A percentile compares a stretch with the other conserved stretches of the same genome.
Evolutionary conservation across 2,797 vertebrate species (phyloP).

Genomic region (Chaetophractus vellerosus): DNA sequence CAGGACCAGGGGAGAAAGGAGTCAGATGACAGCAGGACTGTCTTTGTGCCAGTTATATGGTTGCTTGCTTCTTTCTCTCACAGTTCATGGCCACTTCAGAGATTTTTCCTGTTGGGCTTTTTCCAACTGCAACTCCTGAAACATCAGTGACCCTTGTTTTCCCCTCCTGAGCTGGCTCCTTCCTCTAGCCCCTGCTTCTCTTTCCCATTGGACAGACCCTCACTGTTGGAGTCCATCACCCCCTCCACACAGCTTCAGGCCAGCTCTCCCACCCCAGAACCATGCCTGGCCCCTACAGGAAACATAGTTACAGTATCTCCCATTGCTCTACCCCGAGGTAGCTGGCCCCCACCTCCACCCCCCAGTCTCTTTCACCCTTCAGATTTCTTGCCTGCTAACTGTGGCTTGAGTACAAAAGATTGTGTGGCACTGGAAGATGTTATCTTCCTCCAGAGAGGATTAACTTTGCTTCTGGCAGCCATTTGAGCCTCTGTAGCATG

Average conservation of each 20-base stretch:
- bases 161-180: background rate
- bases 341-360: background rate
- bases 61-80: background rate
- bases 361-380: background rate
- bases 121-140: background rate
- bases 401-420: background rate
- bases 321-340: background rate
- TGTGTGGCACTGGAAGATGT: background rate
- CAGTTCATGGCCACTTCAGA: background rate
- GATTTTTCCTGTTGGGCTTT: background rate
- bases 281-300: background rate
- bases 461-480: too few relatives aligned
- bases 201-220: background rate
- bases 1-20: background rate
- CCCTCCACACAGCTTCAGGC: background rate
- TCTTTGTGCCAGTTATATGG: background rate
- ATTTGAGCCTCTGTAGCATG: rapidly evolving
- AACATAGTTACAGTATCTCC: background rate
- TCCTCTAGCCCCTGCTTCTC: background rate
- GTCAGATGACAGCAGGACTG: background rate
- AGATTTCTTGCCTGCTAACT: background rate
- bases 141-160: background rate
- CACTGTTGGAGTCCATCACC: background rate
- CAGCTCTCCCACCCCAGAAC: background rate
- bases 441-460: background rate